Base-by-base conservation (phyloP, 2,888 invertebrate species). In the Sthenelais limicola region DNA sequence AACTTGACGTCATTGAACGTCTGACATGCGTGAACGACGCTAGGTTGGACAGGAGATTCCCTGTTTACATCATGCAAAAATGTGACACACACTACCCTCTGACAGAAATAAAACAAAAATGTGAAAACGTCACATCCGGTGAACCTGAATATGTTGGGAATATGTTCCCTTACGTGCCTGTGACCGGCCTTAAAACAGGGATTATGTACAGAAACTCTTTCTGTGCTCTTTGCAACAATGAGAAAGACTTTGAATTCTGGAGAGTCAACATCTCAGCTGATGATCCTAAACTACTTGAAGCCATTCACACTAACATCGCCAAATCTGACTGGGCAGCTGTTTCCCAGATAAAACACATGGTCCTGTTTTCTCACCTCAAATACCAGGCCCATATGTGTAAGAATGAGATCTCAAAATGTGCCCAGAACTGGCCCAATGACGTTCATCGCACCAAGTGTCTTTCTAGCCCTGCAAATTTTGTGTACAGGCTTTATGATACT, bases 171-270 rank as follows among this genome's bases (percentile, higher is more conserved):
- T 68, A 47, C 30, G 28, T 48, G 3, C 68, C 68, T 4, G 68
- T 68, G 3, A 48, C 48, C 5, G 48, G 68, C 24, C 47, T 28
- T 2, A 35, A 47, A 47, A 12, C 68, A 12, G 48, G 47, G 12
- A 43, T 68, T 1, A 47, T 68, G 1, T 68, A 48, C 21, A 68
- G 15, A 15, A 68, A 68, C 28, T 47, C 48, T 2, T 68, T 48
- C 48, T 68, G 68, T 28, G 68, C 68, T 15, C 18, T 68, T 7
- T 68, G 68, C 43, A 68, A 68, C 48, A 68, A 48, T n/a, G 68
- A 68, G 47, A 43, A 68, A 18, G 26, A 47, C 21, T 68, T 48
- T 15, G 43, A 47, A 18, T 15, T 68, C 15, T 48, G 43, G 43
- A 7, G 48, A 26, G 48, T 68, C 12, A 48, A 68, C 30, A 56